A percentile compares a stretch with the other conserved stretches of the same genome.
These are phyloP conservation scores for Bombus superbus DNA, from an alignment of 1,140 invertebrate genomes.

Conservation along the genomic window DNA sequence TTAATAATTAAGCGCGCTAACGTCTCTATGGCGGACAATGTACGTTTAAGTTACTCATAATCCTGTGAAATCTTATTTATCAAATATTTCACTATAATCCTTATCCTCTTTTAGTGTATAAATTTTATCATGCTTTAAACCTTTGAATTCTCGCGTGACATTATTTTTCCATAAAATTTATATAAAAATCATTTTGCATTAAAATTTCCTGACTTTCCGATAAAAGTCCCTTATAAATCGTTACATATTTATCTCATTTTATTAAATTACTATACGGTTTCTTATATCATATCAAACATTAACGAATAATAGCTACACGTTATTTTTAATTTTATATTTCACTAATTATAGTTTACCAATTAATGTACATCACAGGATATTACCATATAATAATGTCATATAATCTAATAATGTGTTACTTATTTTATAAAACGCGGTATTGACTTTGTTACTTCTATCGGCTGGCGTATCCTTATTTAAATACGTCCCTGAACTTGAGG, in stretches of 20 bases:
- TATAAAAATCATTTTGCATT: neutral
- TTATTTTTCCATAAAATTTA: no score
- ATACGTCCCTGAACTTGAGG: constrained; percentile 41
- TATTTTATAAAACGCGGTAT: constrained; percentile 28
- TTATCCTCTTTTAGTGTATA: neutral
- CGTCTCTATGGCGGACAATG: constrained; percentile 46
- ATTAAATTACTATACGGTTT: neutral
- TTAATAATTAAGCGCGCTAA: constrained; percentile 58
- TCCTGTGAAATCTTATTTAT: constrained; percentile 6
- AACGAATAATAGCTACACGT: no score
- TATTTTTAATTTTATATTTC: neutral
- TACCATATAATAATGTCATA: neutral
- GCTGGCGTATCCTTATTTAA: constrained; percentile 37
- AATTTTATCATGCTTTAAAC: neutral
- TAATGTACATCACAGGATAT: neutral
- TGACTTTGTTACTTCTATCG: constrained; percentile 36
- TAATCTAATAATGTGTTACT: neutral
- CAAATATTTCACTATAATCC: neutral
- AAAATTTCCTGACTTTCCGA: neutral
- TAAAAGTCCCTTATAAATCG: neutral
- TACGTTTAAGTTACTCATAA: neutral
- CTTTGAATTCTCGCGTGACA: neutral
- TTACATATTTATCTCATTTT: neutral
- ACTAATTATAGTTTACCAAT: neutral
- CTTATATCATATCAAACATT: neutral